Conservation (phyloP, 1,140 invertebrate genomes). For the Drosophila micromelanica region DNA sequence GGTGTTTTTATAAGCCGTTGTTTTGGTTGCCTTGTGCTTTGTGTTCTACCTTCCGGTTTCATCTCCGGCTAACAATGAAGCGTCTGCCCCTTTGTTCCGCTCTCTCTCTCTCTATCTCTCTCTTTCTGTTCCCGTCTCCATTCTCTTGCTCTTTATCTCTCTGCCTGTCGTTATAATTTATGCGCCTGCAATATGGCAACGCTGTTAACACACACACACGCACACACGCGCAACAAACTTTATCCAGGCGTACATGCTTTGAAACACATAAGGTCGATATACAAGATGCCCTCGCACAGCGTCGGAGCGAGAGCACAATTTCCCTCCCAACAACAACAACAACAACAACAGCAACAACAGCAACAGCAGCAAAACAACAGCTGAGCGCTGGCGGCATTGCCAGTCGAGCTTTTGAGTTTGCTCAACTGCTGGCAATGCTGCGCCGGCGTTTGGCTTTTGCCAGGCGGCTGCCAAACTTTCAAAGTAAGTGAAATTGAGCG, state of each 20-base stretch:
- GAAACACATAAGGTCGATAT: conserved; percentile 76
- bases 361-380: conserved; percentile 58
- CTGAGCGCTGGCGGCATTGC: conserved; percentile 62
- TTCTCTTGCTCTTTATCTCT: conserved; percentile 14
- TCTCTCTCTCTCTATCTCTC: conserved; percentile 14
- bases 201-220: conserved; percentile 42
- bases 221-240: conserved; percentile 49
- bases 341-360: neutral
- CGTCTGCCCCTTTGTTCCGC: conserved; percentile 40
- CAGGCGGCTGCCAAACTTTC: conserved; percentile 40
- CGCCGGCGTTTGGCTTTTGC: conserved; percentile 71
- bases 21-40: conserved; percentile 61
- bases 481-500: conserved; percentile 57
- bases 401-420: conserved; percentile 30
- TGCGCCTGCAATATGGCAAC: conserved; percentile 79
- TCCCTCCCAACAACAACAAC: conserved; percentile 34
- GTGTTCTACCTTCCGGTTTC: conserved; percentile 76
- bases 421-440: conserved; percentile 66
- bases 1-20: conserved; percentile 61
- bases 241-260: conserved; percentile 70
- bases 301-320: conserved; percentile 42
- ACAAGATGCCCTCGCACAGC: conserved; percentile 63
- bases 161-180: conserved; percentile 71
- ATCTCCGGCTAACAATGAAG: conserved; percentile 76
- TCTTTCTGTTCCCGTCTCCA: neutral